Percentiles rank a stretch among this genome's conserved stretches.
Evolutionary conservation across 2,797 vertebrate genomes (phyloP).

Genomic region (Microhierax caerulescens): DNA sequence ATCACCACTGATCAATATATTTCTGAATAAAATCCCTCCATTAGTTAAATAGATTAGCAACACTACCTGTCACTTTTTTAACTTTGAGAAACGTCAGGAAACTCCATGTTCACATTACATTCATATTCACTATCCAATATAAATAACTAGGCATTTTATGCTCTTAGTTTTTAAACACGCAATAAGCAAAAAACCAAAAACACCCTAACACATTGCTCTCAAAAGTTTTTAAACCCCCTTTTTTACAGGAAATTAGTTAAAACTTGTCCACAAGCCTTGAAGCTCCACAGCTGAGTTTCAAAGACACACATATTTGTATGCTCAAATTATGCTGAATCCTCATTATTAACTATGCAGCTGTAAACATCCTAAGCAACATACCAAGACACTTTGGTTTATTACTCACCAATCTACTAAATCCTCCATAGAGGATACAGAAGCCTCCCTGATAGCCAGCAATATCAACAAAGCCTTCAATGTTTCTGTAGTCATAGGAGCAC

Average conservation of each 20-base stretch:
- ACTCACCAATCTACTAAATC: slow-evolving; percentile 94
- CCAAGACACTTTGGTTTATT: not conserved
- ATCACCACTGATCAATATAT: not conserved
- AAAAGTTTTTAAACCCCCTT: not conserved
- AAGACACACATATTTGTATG: not conserved
- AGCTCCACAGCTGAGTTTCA: not conserved
- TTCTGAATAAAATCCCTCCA: not conserved
- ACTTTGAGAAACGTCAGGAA: not conserved
- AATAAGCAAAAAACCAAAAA: not conserved
- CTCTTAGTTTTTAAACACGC: not conserved
- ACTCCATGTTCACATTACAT: not conserved
- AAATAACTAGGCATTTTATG: not conserved
- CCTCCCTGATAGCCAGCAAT: slow-evolving; percentile 94
- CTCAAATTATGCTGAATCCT: not conserved
- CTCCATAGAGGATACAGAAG: slow-evolving; percentile 95
- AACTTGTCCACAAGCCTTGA: not conserved
- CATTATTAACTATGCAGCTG: not conserved
- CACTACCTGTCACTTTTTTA: not conserved
- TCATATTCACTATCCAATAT: not conserved
- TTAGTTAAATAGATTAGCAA: not conserved
- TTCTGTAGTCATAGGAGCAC: slow-evolving; percentile 97
- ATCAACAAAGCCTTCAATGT: slow-evolving; percentile 95
- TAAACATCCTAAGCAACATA: not conserved
- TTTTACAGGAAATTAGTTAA: not conserved
- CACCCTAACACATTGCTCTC: not conserved